A percentile compares a stretch with the other conserved stretches of the same genome.
phyloP scores from a whole-genome alignment of 2,113 vertebrate species.

The Gymnogyps californianus region DNA sequence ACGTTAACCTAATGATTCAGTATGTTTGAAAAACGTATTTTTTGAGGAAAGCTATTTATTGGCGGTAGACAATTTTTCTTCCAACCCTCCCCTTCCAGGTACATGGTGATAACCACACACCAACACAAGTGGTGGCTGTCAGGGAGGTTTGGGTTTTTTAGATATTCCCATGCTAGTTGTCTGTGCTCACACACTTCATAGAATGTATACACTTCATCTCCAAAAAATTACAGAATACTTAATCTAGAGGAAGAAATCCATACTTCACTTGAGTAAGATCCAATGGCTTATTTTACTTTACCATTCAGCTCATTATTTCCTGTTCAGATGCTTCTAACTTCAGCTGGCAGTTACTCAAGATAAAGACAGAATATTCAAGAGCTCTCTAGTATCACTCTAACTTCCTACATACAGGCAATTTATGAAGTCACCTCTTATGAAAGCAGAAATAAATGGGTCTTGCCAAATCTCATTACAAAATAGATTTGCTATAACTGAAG shows the following conservation, averaged over 20 bases:
- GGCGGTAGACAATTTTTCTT: background rate
- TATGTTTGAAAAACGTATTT: background rate
- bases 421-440: background rate
- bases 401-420: background rate
- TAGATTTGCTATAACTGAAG: background rate
- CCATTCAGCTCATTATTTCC: background rate
- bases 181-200: background rate
- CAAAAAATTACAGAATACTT: background rate
- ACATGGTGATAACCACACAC: background rate
- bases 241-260: background rate
- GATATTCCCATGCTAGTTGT: background rate
- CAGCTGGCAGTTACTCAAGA: background rate
- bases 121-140: background rate
- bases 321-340: background rate
- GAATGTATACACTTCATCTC: background rate
- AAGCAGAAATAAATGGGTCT: constrained; percentile 32
- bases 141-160: background rate
- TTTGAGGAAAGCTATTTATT: background rate
- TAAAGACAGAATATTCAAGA: background rate
- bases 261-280: background rate
- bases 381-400: background rate
- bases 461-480: background rate
- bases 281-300: background rate
- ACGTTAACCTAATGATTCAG: background rate
- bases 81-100: background rate